Conservation (phyloP, 2,888 invertebrate species). For the Rosalia funebris region DNA sequence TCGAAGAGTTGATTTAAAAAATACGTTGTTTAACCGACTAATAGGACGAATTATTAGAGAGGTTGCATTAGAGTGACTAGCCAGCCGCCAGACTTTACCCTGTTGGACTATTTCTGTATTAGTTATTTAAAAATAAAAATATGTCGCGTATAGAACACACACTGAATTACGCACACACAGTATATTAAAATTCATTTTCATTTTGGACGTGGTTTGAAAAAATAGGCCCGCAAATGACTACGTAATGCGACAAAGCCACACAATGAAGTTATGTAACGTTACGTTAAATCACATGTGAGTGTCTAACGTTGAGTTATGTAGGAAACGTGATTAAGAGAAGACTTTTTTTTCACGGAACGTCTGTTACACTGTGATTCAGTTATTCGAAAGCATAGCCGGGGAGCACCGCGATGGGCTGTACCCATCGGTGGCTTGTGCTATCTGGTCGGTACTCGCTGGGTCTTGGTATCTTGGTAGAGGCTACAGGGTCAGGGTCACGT, state of each 20-base stretch:
- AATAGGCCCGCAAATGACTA: no score
- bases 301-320: neutral
- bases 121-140: no score
- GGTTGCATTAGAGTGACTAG: no score
- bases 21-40: no score
- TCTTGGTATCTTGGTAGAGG: slow-evolving; percentile 46
- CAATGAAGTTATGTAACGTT: neutral
- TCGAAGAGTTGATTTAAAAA: no score
- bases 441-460: slow-evolving; percentile 45
- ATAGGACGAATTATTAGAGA: no score
- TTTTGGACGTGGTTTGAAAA: no score
- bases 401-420: slow-evolving; percentile 36
- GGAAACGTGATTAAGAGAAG: slow-evolving; percentile 1
- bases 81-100: no score
- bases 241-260: neutral
- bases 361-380: slow-evolving; percentile 18
- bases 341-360: neutral
- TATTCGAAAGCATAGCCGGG: slow-evolving; percentile 30
- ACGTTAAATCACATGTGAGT: neutral
- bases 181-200: neutral
- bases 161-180: no score
- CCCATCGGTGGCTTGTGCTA: slow-evolving; percentile 42
- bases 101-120: no score
- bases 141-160: no score
- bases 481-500: slow-evolving; percentile 65